phyloP scores from a whole-genome alignment of 2,113 vertebrate genomes.

The Poeciliopsis prolifica region DNA sequence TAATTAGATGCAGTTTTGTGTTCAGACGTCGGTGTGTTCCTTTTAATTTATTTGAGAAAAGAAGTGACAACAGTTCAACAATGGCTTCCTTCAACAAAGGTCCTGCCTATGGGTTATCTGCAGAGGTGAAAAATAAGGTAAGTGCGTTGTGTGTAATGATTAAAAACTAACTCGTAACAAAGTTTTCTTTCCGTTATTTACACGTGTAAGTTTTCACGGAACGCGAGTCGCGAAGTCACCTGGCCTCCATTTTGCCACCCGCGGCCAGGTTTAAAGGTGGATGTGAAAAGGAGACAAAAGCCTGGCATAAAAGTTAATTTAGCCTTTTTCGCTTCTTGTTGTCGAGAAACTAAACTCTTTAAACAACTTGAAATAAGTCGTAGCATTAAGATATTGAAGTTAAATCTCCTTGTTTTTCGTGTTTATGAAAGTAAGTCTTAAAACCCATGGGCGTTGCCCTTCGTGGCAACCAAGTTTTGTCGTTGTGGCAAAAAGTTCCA shows the following conservation, averaged over 20 bases:
- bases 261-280: constrained; percentile 16
- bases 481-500: constrained; percentile 47
- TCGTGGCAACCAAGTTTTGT: constrained; percentile 28
- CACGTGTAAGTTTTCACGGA: background rate
- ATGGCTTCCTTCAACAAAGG: constrained; percentile 79
- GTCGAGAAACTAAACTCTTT: background rate
- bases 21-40: background rate
- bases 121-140: constrained; percentile 81
- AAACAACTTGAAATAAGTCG: background rate
- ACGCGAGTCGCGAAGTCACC: constrained; percentile 33
- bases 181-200: background rate
- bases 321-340: rapidly evolving
- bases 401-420: too few species aligned
- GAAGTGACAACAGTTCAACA: background rate
- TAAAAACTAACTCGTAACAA: background rate
- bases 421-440: background rate
- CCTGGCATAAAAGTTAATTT: background rate
- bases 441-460: constrained; percentile 68
- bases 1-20: constrained; percentile 33
- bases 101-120: constrained; percentile 79
- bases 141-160: constrained; percentile 4
- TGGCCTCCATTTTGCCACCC: constrained; percentile 62
- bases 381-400: background rate
- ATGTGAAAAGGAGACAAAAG: background rate
- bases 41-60: background rate